Conservation (phyloP, 2,888 invertebrate genomes). For the Augiades crinisus region DNA sequence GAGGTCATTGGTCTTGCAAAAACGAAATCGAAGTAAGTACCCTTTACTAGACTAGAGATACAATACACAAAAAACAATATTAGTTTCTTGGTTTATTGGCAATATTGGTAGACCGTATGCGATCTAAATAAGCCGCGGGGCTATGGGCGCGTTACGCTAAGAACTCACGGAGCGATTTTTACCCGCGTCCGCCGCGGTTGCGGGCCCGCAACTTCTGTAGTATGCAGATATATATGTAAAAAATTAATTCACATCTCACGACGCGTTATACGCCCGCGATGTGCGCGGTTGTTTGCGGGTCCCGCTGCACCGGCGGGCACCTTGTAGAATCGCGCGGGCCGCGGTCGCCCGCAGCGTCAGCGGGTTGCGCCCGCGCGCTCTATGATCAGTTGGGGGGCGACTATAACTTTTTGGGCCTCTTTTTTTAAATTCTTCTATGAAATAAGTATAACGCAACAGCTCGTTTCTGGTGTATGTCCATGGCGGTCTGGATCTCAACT, state of each 20-base stretch:
- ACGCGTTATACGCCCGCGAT: background rate
- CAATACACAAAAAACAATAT: too few relatives aligned
- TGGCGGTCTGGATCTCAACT: background rate
- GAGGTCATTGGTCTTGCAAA: too few relatives aligned
- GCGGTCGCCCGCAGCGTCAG: background rate
- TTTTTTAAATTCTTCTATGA: slow-evolving; percentile 20
- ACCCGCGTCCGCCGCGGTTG: too few relatives aligned
- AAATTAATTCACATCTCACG: background rate
- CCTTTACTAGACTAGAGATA: too few relatives aligned
- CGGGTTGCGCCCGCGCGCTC: slow-evolving; percentile 5
- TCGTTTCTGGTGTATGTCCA: slow-evolving; percentile 5
- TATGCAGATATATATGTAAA: too few relatives aligned
- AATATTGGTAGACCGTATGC: too few relatives aligned
- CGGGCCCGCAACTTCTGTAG: too few relatives aligned
- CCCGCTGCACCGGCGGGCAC: slow-evolving; percentile 1
- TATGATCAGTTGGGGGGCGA: background rate
- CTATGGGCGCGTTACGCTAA: too few relatives aligned
- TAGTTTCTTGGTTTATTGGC: too few relatives aligned
- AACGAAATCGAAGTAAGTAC: too few relatives aligned
- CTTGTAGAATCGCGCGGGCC: slow-evolving; percentile 8
- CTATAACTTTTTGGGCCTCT: slow-evolving; percentile 20
- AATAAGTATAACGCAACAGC: slow-evolving; percentile 21
- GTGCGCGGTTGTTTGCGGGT: slow-evolving; percentile 6
- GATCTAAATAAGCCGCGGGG: too few relatives aligned
- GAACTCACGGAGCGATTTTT: too few relatives aligned